Conservation (phyloP, 2,797 vertebrate species). For the Typhlichthys eigenmanni region DNA sequence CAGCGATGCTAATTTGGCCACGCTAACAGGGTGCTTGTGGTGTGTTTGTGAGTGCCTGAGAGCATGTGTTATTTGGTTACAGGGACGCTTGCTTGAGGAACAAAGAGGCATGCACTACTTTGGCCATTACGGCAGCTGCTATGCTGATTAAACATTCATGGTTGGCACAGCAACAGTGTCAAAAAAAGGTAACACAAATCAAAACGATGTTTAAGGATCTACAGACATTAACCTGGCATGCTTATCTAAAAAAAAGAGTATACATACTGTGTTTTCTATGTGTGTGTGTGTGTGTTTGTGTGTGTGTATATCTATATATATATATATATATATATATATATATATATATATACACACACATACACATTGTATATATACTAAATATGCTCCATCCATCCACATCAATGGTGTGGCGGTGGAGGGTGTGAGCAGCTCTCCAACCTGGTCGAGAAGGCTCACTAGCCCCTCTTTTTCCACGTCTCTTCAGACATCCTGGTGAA, state of each 20-base stretch:
- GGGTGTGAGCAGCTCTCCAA: no score
- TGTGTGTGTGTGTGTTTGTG: no score
- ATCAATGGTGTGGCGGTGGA: no score
- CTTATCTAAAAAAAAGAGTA: neutral
- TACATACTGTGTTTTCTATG: no score
- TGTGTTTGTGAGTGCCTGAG: neutral
- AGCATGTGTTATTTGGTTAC: slow-evolving; percentile 49
- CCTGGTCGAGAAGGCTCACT: no score
- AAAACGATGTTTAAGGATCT: slow-evolving; percentile 68
- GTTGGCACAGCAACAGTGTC: slow-evolving; percentile 63
- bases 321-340: no score
- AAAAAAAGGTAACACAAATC: slow-evolving; percentile 64
- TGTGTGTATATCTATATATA: no score
- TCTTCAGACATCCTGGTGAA: no score
- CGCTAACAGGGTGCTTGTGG: slow-evolving; percentile 37
- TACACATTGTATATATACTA: no score
- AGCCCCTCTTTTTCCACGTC: no score
- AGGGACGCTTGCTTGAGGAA: slow-evolving; percentile 17
- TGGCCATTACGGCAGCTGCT: slow-evolving; percentile 56
- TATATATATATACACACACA: no score
- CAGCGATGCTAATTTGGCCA: slow-evolving; percentile 32
- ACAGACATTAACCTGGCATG: slow-evolving; percentile 30
- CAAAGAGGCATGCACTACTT: slow-evolving; percentile 24
- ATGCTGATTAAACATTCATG: slow-evolving; percentile 70
- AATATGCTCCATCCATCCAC: no score